Evolutionary conservation across 2,113 vertebrate genomes (phyloP).

Genomic region (Todiramphus chloris): DNA sequence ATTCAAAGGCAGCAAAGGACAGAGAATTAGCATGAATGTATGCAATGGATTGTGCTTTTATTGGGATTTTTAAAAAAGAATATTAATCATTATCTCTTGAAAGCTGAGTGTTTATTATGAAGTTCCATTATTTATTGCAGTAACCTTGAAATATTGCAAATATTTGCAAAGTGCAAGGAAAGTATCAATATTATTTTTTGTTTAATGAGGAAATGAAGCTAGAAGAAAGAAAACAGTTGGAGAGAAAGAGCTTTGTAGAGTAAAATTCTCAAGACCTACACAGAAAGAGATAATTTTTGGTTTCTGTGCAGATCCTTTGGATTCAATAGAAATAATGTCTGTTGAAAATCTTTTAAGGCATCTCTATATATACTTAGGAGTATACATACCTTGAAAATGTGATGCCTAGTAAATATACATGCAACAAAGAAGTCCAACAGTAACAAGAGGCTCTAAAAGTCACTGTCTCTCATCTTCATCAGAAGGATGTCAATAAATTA

Average conservation of each 20-base stretch:
- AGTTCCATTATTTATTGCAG: neutral
- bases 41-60: fast-evolving
- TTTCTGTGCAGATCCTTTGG: neutral
- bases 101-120: neutral
- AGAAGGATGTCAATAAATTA: neutral
- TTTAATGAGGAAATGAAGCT: neutral
- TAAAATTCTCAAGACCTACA: neutral
- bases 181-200: neutral
- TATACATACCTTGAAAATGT: neutral
- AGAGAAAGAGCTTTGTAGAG: neutral
- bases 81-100: neutral
- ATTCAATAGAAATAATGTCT: neutral
- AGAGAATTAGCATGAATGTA: neutral
- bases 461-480: neutral
- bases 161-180: neutral
- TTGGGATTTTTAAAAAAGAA: neutral
- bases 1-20: neutral
- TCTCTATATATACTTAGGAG: neutral
- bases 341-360: neutral
- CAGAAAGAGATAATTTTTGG: neutral
- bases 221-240: neutral
- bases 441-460: neutral
- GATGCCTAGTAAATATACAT: neutral
- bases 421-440: neutral
- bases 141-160: neutral